Base-by-base conservation (phyloP, 1,140 invertebrate species). In the Pectinophora gossypiella region DNA sequence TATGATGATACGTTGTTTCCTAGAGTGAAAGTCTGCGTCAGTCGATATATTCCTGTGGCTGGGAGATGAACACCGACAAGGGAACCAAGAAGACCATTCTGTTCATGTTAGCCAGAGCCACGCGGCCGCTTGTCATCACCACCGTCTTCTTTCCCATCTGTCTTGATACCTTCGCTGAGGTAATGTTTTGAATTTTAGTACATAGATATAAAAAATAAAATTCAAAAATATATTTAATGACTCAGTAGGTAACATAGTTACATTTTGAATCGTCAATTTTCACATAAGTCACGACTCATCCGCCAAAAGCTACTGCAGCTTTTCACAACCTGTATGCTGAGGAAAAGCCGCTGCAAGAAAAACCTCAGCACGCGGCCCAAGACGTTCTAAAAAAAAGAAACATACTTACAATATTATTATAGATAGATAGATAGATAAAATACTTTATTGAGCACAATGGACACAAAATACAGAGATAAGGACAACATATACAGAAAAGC, bases 131-230 rank as follows among this genome's bases (percentile, higher is more conserved):
- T 1, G 66, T 58, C 19, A 64, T 82, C 2, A 64, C 50, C 19
- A 71, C 73, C 1, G 49, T 78, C 16, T 82, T 82, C 36, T 62
- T 65, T 46, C 49, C 65, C 10, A 66, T 82, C 40, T 72, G 63
- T 32, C 55, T 78, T 19, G 67, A 73, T 44, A 73, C 76, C 20
- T 79, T 78, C 56, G 64, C 73, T 19, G 64, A 68, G 68, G 77
- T 81, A 61, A 44, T 19, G 40, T 43, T 43, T 4, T 27, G 12
- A 12, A 27, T 12, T 27, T 27, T 5, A 27, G 23, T 6, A 27
- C 5, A 27, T 12, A 27, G 23, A 27, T 12, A 6, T 27, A 6
- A 12, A 27, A 12, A 27, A 27, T 27, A 6, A 27, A 27, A 27
- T 6, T 6, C 5, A 27, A 27, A 5, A 27, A 27, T 27, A 12